Percentiles rank a stretch among this genome's conserved stretches.
Conservation (phyloP, 2,888 invertebrate genomes). For the Aethes cnicana region DNA sequence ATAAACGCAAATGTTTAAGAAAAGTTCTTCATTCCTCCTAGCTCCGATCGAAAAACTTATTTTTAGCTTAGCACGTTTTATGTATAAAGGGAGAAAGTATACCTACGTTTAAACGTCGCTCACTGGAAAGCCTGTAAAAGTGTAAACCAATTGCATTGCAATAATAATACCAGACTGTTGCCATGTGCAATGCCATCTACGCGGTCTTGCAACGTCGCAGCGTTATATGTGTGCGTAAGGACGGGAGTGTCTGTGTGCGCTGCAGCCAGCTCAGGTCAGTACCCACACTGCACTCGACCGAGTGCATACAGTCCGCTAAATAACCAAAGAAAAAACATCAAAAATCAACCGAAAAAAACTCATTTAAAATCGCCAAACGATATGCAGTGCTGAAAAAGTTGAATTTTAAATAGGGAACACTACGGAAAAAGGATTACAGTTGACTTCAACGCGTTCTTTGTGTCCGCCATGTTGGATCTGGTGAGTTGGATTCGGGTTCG, state of each 20-base stretch:
- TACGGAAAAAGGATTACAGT: slow-evolving; percentile 37
- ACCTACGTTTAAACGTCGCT: too few species aligned
- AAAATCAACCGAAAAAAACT: slow-evolving; percentile 15
- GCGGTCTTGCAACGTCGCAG: slow-evolving; percentile 15
- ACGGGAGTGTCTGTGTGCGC: slow-evolving; percentile 30
- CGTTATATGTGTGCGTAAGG: slow-evolving; percentile 2
- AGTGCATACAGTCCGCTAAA: slow-evolving; percentile 38
- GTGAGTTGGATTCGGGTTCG: slow-evolving; percentile 48
- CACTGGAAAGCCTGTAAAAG: background rate
- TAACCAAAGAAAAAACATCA: slow-evolving; percentile 13
- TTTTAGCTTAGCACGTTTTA: too few species aligned
- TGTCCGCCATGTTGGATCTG: slow-evolving; percentile 57
- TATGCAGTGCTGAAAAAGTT: background rate
- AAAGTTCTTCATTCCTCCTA: too few species aligned
- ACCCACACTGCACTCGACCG: slow-evolving; percentile 41
- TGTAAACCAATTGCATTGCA: slow-evolving; percentile 4
- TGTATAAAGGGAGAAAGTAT: too few species aligned
- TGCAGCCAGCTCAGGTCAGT: slow-evolving; percentile 37
- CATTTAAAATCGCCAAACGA: background rate
- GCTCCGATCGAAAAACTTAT: too few species aligned
- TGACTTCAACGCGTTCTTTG: slow-evolving; percentile 43
- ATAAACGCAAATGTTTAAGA: too few species aligned
- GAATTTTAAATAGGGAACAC: slow-evolving; percentile 13
- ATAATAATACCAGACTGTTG: too few species aligned
- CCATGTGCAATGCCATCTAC: slow-evolving; percentile 29